phyloP scores from a whole-genome alignment of 2,113 vertebrate genomes.

The Micronisus gabar region DNA sequence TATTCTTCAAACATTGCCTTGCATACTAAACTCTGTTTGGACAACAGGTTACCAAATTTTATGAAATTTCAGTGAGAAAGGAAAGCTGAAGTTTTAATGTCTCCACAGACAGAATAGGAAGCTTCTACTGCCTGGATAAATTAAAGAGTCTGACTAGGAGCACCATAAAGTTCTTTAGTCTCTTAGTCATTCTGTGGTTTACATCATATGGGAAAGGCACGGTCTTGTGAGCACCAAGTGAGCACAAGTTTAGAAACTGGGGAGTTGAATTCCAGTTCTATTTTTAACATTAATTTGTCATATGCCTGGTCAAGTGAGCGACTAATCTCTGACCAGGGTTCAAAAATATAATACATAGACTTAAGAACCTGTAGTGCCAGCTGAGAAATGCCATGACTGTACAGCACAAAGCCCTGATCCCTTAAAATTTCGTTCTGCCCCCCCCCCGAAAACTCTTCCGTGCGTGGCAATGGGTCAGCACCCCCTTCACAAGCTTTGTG shows the following conservation, averaged over 20 bases:
- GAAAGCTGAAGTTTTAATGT: neutral
- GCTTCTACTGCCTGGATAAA: neutral
- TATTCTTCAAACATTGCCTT: neutral
- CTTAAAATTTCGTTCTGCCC: accelerated
- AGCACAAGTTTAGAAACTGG: neutral
- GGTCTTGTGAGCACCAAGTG: neutral
- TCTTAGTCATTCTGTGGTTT: neutral
- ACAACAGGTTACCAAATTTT: neutral
- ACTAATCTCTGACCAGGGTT: neutral
- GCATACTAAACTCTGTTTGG: accelerated
- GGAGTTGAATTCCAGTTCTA: neutral
- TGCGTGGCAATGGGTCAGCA: accelerated
- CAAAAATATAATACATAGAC: neutral
- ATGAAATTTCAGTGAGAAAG: neutral
- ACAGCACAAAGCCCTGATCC: neutral
- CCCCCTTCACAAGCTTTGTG: neutral
- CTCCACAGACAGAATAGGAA: neutral
- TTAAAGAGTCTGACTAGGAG: neutral
- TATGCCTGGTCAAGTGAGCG: neutral
- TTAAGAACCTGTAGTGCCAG: neutral
- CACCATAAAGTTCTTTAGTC: neutral
- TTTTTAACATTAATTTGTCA: neutral
- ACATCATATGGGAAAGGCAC: accelerated
- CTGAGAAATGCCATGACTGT: neutral
- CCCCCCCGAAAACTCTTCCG: neutral